Percentiles rank a stretch among this genome's conserved stretches.
Evolutionary conservation across 2,113 vertebrate species (phyloP).

Genomic region (Cavia aperea): DNA sequence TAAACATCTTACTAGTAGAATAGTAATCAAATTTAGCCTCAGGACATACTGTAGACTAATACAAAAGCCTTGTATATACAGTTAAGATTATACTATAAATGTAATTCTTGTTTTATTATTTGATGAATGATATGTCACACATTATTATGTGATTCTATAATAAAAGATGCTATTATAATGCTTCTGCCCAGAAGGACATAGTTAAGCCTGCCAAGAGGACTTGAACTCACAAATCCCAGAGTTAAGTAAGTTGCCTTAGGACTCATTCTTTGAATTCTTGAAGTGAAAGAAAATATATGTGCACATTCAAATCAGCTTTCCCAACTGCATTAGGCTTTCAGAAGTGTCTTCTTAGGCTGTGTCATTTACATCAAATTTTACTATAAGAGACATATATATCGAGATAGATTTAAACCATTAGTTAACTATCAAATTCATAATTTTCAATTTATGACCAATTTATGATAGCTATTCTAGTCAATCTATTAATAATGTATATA

Average conservation of each 20-base stretch:
- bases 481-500: background rate
- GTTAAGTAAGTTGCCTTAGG: slow-evolving; percentile 40
- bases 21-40: slow-evolving; percentile 68
- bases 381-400: background rate
- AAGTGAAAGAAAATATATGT: slow-evolving; percentile 38
- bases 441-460: background rate
- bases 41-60: slow-evolving; percentile 53
- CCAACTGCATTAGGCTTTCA: slow-evolving; percentile 15
- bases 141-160: slow-evolving; percentile 52
- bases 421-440: background rate
- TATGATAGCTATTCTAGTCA: background rate
- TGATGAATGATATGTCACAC: slow-evolving; percentile 70
- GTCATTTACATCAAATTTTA: slow-evolving; percentile 3
- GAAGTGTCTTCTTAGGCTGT: background rate
- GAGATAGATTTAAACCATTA: background rate
- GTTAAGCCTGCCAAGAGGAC: slow-evolving; percentile 52
- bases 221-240: slow-evolving; percentile 56
- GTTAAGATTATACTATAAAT: slow-evolving; percentile 65
- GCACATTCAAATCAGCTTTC: slow-evolving; percentile 25
- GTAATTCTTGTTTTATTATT: slow-evolving; percentile 59
- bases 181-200: slow-evolving; percentile 55
- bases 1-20: slow-evolving; percentile 63
- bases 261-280: slow-evolving; percentile 28
- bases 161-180: slow-evolving; percentile 58
- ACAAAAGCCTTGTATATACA: slow-evolving; percentile 58